phyloP scores from a whole-genome alignment of 2,888 invertebrate genomes.

The Eilema depressum region DNA sequence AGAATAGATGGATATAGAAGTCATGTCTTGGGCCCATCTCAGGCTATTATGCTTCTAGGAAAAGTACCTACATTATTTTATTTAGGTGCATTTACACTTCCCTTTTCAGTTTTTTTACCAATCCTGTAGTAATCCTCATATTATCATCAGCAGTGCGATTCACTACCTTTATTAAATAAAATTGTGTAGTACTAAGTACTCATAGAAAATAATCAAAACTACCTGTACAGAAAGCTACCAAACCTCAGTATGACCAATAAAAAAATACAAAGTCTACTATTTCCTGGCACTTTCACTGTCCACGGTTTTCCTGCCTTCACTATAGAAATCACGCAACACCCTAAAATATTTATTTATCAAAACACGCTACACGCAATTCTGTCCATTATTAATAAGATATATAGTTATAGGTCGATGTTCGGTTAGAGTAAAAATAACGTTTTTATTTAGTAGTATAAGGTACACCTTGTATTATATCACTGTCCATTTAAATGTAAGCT shows the following conservation, averaged over 20 bases:
- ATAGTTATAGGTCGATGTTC: slow-evolving; percentile 68
- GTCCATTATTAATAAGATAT: slow-evolving; percentile 80
- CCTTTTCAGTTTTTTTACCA: slow-evolving; percentile 10
- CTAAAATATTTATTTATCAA: slow-evolving; percentile 60
- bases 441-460: slow-evolving; percentile 68
- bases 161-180: slow-evolving; percentile 6
- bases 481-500: slow-evolving; percentile 76
- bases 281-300: slow-evolving; percentile 30
- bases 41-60: slow-evolving; percentile 32
- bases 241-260: slow-evolving; percentile 31
- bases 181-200: not conserved
- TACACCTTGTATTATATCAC: slow-evolving; percentile 78
- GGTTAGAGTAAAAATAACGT: slow-evolving; percentile 61
- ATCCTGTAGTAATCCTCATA: slow-evolving; percentile 25
- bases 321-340: slow-evolving; percentile 61
- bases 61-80: slow-evolving; percentile 25
- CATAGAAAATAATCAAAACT: too few species aligned
- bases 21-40: not conserved
- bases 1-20: not conserved
- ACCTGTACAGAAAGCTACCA: slow-evolving; percentile 17
- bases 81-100: slow-evolving; percentile 24
- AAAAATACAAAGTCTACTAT: slow-evolving; percentile 23
- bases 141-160: slow-evolving; percentile 21
- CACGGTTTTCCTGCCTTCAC: slow-evolving; percentile 25
- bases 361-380: slow-evolving; percentile 85